A percentile compares a stretch with the other conserved stretches of the same genome.
phyloP scores from a whole-genome alignment of 2,113 vertebrate species.

The Spheniscus mendiculus region DNA sequence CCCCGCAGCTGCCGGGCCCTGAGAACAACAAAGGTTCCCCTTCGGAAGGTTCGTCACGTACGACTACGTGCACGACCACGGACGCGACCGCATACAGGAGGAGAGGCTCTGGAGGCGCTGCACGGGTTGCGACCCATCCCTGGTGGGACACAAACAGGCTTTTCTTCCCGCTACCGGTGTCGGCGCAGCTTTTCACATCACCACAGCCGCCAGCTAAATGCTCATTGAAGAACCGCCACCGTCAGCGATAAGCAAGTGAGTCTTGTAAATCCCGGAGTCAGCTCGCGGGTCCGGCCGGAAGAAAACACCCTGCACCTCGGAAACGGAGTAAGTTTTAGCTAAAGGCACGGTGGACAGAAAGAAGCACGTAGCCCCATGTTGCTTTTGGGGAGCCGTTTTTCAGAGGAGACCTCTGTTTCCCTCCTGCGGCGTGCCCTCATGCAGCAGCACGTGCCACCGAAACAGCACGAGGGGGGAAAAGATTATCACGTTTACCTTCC shows the following conservation, averaged over 20 bases:
- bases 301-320: not conserved
- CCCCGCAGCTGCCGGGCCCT: not conserved
- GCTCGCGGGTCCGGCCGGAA: not conserved
- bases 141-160: not conserved
- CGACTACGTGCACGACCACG: not conserved
- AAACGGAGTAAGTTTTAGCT: not conserved
- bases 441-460: not conserved
- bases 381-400: not conserved
- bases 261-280: not conserved
- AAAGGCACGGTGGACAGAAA: too few species aligned
- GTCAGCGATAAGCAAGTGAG: not conserved
- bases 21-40: rapidly evolving
- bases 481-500: not conserved
- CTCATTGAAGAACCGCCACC: not conserved
- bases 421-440: not conserved
- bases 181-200: not conserved
- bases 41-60: too few species aligned
- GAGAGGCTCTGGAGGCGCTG: not conserved
- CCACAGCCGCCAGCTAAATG: not conserved
- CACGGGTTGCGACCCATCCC: too few species aligned
- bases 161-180: not conserved
- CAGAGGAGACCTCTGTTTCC: too few species aligned
- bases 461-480: not conserved
- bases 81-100: rapidly evolving
- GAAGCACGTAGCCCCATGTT: not conserved